Base-by-base conservation (phyloP, 2,797 vertebrate genomes). In the Gallirallus australis region DNA sequence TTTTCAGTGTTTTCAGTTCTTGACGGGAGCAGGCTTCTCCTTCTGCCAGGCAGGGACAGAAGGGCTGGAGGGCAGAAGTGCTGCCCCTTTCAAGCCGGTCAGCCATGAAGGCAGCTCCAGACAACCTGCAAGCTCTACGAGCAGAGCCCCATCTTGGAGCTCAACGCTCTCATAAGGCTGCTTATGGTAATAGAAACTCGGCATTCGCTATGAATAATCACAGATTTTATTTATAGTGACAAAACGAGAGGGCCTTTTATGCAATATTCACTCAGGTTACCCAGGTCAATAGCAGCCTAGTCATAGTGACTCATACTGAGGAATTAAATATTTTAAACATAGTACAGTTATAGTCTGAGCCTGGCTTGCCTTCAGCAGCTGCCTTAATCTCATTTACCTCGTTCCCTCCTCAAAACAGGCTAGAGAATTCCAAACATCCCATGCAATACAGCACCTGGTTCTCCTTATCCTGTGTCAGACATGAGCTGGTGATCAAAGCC, bases 231-330 rank as follows among this genome's bases (percentile, higher is more conserved):
- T 96, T 95, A 96, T 94, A 96, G 94, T 79, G 95, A 94, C 93
- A 97, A 95, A 96, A 94, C 6, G 59, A 94, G 92, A 94, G 33
- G 87, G 78, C 56, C 90, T 90, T 96, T 96, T 95, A 94, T 96
- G 92, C 87, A 95, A 96, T 94, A 91, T 95, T 94, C 93, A 85
- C 93, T 90, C 82, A 93, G 92, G 94, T 94, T 95, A 91, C 80
- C 82, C n/a, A 88, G 95, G 96, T 97, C 96, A 95, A 96, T 95
- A 95, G 90, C 94, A 96, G 90, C 92, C 94, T 87, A 94, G 83
- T 92, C 56, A 73, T 40, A 83, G 71, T 94, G 95, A 95, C 87
- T 93, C 95, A 96, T 82, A 45, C 68, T 78, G 84, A 81, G 85
- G 90, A 91, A 96, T 95, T 95, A 91, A 96, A 89, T 93, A 96